Conservation (phyloP, 2,113 vertebrate genomes). For the Spermophilus dauricus region DNA sequence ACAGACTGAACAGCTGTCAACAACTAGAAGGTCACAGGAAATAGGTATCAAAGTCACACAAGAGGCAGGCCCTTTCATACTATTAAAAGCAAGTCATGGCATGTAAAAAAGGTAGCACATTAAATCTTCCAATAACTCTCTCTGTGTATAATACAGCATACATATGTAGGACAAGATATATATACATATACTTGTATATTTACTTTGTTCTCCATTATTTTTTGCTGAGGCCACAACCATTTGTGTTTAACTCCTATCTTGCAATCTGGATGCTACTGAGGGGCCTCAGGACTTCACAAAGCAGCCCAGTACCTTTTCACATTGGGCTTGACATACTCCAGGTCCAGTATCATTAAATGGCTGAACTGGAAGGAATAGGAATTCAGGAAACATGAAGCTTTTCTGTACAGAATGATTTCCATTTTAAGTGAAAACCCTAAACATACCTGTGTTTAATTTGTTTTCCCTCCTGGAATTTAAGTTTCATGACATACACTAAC, state of each 20-base stretch:
- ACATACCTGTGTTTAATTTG: constrained; percentile 13
- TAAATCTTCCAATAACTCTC: not conserved
- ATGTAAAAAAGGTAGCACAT: not conserved
- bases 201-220: not conserved
- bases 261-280: not conserved
- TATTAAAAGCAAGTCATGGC: not conserved
- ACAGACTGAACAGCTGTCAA: not conserved
- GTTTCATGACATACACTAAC: constrained; percentile 46
- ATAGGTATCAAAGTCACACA: not conserved
- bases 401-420: constrained; percentile 71
- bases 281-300: not conserved
- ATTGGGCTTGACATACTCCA: constrained; percentile 71
- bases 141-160: not conserved
- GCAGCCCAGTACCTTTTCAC: constrained; percentile 35
- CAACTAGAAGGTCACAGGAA: not conserved
- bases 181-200: not conserved
- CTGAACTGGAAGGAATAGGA: constrained; percentile 1
- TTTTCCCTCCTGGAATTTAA: not conserved
- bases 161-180: not conserved
- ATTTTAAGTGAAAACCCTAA: constrained; percentile 70
- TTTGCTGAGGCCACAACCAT: not conserved
- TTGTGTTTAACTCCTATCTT: not conserved
- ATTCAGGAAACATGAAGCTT: constrained; percentile 71
- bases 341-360: constrained; percentile 48
- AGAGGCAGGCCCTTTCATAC: not conserved